A percentile compares a stretch with the other conserved stretches of the same genome.
These are phyloP conservation scores for Anoplolepis gracilipes DNA, from an alignment of 1,140 invertebrate species.

Conservation along the genomic window DNA sequence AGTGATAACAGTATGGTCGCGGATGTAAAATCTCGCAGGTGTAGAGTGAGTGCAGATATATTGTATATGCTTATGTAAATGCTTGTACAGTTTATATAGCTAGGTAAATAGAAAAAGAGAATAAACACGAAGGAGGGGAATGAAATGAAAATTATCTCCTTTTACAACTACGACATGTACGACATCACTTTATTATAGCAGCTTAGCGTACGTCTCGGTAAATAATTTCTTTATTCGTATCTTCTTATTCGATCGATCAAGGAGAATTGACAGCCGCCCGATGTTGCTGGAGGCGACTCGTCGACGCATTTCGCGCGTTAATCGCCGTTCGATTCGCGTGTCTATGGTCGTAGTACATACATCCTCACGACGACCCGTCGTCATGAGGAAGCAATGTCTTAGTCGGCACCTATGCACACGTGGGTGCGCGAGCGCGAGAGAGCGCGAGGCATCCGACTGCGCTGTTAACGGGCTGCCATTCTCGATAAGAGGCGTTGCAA, in stretches of 20 bases:
- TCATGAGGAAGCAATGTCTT: slow-evolving; percentile 38
- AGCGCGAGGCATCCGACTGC: slow-evolving; percentile 55
- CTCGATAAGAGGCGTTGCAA: slow-evolving; percentile 82
- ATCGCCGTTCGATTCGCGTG: slow-evolving; percentile 26
- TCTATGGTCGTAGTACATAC: slow-evolving; percentile 39
- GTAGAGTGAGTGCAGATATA: not conserved
- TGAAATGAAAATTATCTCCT: not conserved
- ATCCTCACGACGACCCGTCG: slow-evolving; percentile 54
- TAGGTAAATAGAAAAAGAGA: no score
- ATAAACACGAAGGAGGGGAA: not conserved
- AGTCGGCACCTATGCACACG: slow-evolving; percentile 10
- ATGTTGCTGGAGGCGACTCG: slow-evolving; percentile 11
- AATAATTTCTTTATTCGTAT: not conserved
- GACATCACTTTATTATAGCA: not conserved
- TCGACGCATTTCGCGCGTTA: slow-evolving; percentile 40
- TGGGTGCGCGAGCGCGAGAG: slow-evolving; percentile 19
- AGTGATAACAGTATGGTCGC: not conserved
- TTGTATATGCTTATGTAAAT: no score
- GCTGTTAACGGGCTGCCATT: slow-evolving; percentile 84
- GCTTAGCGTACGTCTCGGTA: no score
- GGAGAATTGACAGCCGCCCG: slow-evolving; percentile 26
- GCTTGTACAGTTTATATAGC: no score
- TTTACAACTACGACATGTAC: not conserved
- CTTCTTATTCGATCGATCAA: not conserved
- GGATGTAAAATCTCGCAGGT: slow-evolving; percentile 5